Percentiles rank a stretch among this genome's conserved stretches.
These are phyloP conservation scores for Drosophila antonietae DNA, from an alignment of 2,888 invertebrate genomes.

Conservation along the genomic window DNA sequence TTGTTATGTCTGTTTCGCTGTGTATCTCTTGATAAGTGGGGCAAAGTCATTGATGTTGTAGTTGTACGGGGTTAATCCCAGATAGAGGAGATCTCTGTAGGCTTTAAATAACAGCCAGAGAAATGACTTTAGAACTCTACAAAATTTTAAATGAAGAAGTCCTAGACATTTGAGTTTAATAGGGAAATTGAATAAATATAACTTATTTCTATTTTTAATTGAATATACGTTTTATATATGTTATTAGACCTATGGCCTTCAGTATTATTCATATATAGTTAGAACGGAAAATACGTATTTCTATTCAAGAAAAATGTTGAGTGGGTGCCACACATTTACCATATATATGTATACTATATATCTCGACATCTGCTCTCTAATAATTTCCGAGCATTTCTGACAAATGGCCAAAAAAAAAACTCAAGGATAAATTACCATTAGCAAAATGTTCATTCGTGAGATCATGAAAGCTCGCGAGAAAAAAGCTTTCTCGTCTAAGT, in stretches of 20 bases:
- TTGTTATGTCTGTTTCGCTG: constrained; percentile 3
- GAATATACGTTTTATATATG: background rate
- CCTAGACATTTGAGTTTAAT: background rate
- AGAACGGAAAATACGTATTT: constrained; percentile 19
- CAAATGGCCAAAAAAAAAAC: constrained; percentile 57
- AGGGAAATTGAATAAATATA: background rate
- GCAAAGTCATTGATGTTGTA: constrained; percentile 69
- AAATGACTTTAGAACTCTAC: constrained; percentile 4
- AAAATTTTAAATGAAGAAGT: background rate
- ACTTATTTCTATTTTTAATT: background rate
- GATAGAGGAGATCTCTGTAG: constrained; percentile 8
- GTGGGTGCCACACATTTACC: constrained; percentile 49
- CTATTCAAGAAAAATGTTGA: constrained; percentile 15
- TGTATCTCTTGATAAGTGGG: constrained; percentile 49
- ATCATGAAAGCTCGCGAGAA: constrained; percentile 64
- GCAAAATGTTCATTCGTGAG: constrained; percentile 54
- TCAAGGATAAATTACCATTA: constrained; percentile 76
- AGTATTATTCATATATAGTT: constrained; percentile 29
- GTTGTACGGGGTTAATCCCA: constrained; percentile 2
- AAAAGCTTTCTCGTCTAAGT: constrained; percentile 72
- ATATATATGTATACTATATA: constrained; percentile 5
- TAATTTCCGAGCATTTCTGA: constrained; percentile 61
- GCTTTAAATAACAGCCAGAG: constrained; percentile 2
- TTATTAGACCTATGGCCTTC: constrained; percentile 47
- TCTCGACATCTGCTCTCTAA: constrained; percentile 47